A percentile compares a stretch with the other conserved stretches of the same genome.
Conservation (phyloP, 2,113 vertebrate genomes). For the Hippocampus zosterae region DNA sequence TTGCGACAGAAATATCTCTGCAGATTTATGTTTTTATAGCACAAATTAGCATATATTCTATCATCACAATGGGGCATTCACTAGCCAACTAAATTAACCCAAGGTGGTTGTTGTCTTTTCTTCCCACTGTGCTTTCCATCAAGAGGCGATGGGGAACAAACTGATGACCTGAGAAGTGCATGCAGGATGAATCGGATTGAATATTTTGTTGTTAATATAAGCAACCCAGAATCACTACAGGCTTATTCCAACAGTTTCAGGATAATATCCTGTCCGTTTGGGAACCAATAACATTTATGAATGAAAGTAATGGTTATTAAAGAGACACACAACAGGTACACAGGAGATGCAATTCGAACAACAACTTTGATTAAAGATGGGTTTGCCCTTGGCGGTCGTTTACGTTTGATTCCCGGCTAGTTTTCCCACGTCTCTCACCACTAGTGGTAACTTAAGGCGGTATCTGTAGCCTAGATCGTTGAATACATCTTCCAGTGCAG, state of each 20-base stretch:
- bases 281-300: not conserved
- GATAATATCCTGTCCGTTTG: not conserved
- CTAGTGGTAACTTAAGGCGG: too few relatives aligned
- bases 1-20: not conserved
- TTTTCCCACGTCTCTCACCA: too few relatives aligned
- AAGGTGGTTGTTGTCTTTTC: not conserved
- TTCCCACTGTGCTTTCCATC: not conserved
- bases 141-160: not conserved
- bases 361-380: not conserved
- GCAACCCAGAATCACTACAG: not conserved
- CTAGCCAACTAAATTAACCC: not conserved
- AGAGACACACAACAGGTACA: not conserved
- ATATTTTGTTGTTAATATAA: not conserved
- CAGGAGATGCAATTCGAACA: not conserved
- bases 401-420: too few relatives aligned
- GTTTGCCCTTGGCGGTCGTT: too few relatives aligned
- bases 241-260: not conserved
- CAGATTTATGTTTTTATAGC: not conserved
- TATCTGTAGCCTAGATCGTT: too few relatives aligned
- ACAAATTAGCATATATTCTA: not conserved
- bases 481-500: too few relatives aligned
- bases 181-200: not conserved
- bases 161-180: not conserved
- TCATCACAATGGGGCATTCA: not conserved
- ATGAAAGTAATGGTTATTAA: too few relatives aligned